Base-by-base conservation (phyloP, 2,113 vertebrate genomes). In the Proteles cristata region DNA sequence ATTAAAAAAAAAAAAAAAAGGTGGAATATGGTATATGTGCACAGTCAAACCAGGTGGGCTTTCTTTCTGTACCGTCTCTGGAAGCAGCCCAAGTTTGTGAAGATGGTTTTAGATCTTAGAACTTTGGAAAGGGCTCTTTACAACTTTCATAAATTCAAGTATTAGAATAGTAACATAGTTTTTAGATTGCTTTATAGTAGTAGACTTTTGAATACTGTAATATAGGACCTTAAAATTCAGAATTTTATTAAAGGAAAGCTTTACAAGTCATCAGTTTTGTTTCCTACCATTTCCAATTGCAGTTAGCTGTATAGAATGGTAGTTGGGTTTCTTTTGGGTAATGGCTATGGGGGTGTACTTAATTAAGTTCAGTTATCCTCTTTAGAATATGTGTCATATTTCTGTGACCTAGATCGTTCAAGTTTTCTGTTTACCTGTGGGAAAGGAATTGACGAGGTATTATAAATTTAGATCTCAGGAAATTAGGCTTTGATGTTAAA, bases 61-160 rank as follows among this genome's bases (percentile, higher is more conserved):
- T 97, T 86, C 65, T 79, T 97, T 91, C 69, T 94, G 19, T 89
- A 50, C 79, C 5, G 11, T 88, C 8, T 96, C 19, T 90, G 85
- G n/a, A 48, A 81, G 28, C 1, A 87, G 28, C 39, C 45, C 14
- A 87, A 14, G 2, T 81, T 50, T 94, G 89, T 66, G 35, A 83
- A 43, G 35, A 53, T 83, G 19, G 31, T 48, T 97, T 98, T 93
- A 92, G 66, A 68, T 73, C 5, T 95, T 88, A 43, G 53, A 88
- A 33, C 25, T 93, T 80, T 80, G n/a, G 7, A 69, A 89, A 92
- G 33, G 55, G 23, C 43, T 90, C 11, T 69, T 50, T 81, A 33
- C 4, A n/a, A 48, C 19, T 74, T 71, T 86, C 93, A 69, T 96
- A 86, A 61, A 84, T 45, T 76, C 5, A 93, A 73, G 68, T 85